Conservation (phyloP, 2,888 invertebrate species). For the Drosophila mulleri region DNA sequence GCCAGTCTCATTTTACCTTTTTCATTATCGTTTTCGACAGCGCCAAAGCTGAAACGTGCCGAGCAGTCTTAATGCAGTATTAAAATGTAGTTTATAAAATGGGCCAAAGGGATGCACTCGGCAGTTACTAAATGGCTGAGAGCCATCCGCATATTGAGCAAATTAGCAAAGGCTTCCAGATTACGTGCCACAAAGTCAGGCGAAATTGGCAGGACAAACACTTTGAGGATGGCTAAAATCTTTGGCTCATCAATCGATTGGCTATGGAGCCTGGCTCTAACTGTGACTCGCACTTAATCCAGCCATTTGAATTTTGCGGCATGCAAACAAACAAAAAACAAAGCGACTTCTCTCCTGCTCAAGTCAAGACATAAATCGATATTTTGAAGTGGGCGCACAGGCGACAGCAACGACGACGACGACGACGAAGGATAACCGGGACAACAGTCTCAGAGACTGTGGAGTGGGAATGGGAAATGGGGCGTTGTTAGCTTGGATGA, state of each 20-base stretch:
- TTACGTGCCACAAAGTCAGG: slow-evolving; percentile 44
- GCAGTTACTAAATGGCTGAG: slow-evolving; percentile 46
- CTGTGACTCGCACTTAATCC: slow-evolving; percentile 47
- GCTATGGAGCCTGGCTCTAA: slow-evolving; percentile 15
- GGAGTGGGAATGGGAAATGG: neutral
- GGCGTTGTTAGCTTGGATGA: slow-evolving; percentile 56
- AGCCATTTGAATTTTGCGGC: slow-evolving; percentile 54
- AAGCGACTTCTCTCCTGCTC: slow-evolving; percentile 18
- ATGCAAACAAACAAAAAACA: slow-evolving; percentile 40
- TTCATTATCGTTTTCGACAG: slow-evolving; percentile 8
- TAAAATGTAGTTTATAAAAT: slow-evolving; percentile 55
- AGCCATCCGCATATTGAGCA: slow-evolving; percentile 62
- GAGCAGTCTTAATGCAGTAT: slow-evolving; percentile 36
- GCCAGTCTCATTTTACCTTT: slow-evolving; percentile 12
- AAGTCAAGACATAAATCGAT: slow-evolving; percentile 65
- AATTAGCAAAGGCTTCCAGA: slow-evolving; percentile 51
- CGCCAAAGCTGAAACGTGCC: slow-evolving; percentile 51
- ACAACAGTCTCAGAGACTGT: neutral
- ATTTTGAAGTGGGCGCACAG: slow-evolving; percentile 58
- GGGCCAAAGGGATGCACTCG: slow-evolving; percentile 50
- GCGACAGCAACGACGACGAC: slow-evolving; percentile 14
- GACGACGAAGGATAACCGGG: slow-evolving; percentile 16
- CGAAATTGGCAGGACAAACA: slow-evolving; percentile 4
- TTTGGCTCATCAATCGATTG: slow-evolving; percentile 51
- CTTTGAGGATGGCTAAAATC: slow-evolving; percentile 14